Percentiles rank a stretch among this genome's conserved stretches.
These are phyloP conservation scores for Neostethus bicornis DNA, from an alignment of 2,797 vertebrate species.

Conservation along the genomic window DNA sequence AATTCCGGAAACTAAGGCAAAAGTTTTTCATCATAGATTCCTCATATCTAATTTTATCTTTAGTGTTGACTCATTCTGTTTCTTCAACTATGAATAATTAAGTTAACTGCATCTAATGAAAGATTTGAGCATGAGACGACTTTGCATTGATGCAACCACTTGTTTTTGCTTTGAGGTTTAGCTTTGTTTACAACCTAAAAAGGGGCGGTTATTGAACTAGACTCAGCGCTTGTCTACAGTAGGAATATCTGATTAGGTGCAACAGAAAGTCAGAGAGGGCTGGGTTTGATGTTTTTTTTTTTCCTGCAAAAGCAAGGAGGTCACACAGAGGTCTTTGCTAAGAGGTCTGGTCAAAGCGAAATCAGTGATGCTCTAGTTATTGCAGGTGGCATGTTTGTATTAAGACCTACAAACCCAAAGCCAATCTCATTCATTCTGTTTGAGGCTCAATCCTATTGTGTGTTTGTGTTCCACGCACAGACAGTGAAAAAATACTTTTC, in stretches of 20 bases:
- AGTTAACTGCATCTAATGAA: constrained; percentile 7
- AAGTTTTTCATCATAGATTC: neutral
- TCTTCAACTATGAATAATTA: neutral
- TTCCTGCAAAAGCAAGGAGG: constrained; percentile 30
- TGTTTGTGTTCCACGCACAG: constrained; percentile 10
- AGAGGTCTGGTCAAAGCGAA: constrained; percentile 59
- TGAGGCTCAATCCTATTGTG: constrained; percentile 39
- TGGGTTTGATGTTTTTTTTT: constrained; percentile 45
- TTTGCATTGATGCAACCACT: neutral
- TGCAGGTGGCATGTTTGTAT: constrained; percentile 45
- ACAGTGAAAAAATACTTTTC: constrained; percentile 12
- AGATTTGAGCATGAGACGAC: neutral
- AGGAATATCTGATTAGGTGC: constrained; percentile 28
- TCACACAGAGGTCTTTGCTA: constrained; percentile 58
- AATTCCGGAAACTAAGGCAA: constrained; percentile 4
- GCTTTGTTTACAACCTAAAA: constrained; percentile 3
- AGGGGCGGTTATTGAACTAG: constrained; percentile 21
- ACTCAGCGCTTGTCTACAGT: constrained; percentile 13
- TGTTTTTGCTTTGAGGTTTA: constrained; percentile 23
- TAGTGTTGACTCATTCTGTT: neutral
- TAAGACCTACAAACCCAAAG: constrained; percentile 53
- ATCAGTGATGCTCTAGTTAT: constrained; percentile 50
- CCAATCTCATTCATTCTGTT: constrained; percentile 54
- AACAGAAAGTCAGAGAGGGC: constrained; percentile 28
- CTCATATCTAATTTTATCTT: constrained; percentile 14